These are phyloP conservation scores for Actinemys pallida DNA, from an alignment of 2,113 vertebrate species.

Conservation along the genomic window DNA sequence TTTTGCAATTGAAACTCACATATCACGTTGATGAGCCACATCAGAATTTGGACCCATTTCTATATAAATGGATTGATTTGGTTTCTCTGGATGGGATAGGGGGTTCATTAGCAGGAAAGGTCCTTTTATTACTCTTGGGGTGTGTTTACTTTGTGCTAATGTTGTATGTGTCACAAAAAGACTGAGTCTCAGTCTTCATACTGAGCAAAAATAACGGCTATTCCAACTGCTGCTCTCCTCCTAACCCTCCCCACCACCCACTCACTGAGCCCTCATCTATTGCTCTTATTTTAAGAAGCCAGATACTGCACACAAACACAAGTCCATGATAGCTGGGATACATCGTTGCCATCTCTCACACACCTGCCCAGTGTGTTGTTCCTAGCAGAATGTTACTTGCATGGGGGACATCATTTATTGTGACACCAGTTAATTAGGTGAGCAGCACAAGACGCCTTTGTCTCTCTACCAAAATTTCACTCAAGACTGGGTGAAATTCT, in stretches of 20 bases:
- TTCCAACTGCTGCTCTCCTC: not conserved
- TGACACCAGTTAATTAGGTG: not conserved
- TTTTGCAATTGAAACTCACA: rapidly evolving
- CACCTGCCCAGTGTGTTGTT: not conserved
- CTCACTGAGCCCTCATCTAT: not conserved
- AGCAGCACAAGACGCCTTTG: not conserved
- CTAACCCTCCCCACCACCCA: not conserved
- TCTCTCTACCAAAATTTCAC: not conserved
- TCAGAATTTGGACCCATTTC: not conserved
- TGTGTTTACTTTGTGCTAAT: not conserved
- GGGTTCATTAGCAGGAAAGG: not conserved
- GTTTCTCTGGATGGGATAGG: not conserved
- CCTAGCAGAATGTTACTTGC: not conserved
- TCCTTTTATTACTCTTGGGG: not conserved
- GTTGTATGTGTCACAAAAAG: not conserved
- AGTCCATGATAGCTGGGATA: too few relatives aligned
- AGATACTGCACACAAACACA: not conserved
- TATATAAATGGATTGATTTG: not conserved
- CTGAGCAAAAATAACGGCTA: not conserved
- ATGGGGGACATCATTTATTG: not conserved
- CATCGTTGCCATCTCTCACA: not conserved
- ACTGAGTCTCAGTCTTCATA: not conserved
- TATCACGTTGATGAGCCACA: not conserved
- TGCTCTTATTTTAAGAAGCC: not conserved
- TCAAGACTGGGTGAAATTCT: not conserved